Conservation (phyloP, 2,113 vertebrate species). For the Hyla sarda region DNA sequence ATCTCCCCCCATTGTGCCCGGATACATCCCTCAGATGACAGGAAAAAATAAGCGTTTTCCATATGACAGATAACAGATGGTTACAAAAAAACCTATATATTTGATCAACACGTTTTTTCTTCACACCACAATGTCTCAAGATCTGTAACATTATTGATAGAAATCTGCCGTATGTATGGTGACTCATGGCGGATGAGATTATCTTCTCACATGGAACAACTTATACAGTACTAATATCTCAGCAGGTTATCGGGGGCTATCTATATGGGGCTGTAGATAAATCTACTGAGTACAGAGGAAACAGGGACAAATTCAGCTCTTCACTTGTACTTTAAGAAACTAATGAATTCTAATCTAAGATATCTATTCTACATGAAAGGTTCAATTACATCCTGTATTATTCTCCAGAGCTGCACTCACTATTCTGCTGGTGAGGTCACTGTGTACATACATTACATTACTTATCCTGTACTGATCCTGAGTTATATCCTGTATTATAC, state of each 20-base stretch:
- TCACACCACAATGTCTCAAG: neutral
- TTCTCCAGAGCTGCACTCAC: no score
- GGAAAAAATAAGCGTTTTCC: neutral
- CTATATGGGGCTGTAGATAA: neutral
- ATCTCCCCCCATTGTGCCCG: no score
- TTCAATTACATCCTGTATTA: no score
- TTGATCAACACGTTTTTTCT: neutral
- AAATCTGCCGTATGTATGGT: neutral
- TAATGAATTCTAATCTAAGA: no score
- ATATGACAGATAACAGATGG: conserved; percentile 1
- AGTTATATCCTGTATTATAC: no score
- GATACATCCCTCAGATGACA: no score
- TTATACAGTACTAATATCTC: neutral
- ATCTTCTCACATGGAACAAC: neutral
- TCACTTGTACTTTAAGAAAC: no score
- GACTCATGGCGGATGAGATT: neutral
- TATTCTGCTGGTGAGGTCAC: no score
- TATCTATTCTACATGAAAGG: no score
- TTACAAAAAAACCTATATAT: neutral
- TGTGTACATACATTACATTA: no score
- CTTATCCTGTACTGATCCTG: no score
- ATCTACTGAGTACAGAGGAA: neutral
- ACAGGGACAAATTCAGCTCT: no score
- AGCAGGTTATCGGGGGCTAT: neutral
- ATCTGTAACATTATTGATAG: conserved; percentile 16